Base-by-base conservation (phyloP, 2,888 invertebrate species). In the Allygus modestus region DNA sequence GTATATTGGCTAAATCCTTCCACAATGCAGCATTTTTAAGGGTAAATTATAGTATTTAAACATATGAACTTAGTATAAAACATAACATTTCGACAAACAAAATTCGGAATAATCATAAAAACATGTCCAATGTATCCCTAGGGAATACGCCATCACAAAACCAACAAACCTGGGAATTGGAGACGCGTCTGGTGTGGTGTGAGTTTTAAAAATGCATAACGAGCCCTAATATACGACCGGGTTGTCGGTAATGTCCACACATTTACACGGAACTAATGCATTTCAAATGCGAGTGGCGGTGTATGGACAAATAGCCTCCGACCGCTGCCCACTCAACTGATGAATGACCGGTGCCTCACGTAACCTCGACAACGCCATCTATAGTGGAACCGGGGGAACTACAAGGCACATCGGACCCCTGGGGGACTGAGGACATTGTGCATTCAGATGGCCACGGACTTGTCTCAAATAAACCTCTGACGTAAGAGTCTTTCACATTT, bases 261-360 rank as follows among this genome's bases (percentile, higher is more conserved):
- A 71, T 71, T 71, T 71, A 71, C 71, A 71, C 20, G 41, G 71
- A 71, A 71, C 71, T 71, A 71, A 71, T 71, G 71, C 71, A 71
- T 71, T 71, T 71, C 37, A 71, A 71, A 71, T 71, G 71, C n/a
- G 41, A n/a, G 4, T 15, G 37, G 69, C 41, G 41, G 41, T 33
- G 69, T 28, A 9, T 33, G 41, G 71, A 71, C 71, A 69, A 69
- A 71, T 71, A 71, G 71, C 41, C 65, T 65, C 71, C 41, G 41
- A 23, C 71, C 41, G 37, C 37, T 15, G 71, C 71, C 71, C 71
- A 71, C 71, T 7, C 71, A 1, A 28, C n/a, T 23, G 71, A 37
- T 41, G 71, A 20, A 65, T 65, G 65, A 28, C 65, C 28, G 17
- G n/a, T n/a, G 65, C 65, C 31, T 11, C 65, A 58, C 58, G 4